Percentiles rank a stretch among this genome's conserved stretches.
Evolutionary conservation across 1,140 invertebrate genomes (phyloP).

Genomic region (Drosophila suzukii): DNA sequence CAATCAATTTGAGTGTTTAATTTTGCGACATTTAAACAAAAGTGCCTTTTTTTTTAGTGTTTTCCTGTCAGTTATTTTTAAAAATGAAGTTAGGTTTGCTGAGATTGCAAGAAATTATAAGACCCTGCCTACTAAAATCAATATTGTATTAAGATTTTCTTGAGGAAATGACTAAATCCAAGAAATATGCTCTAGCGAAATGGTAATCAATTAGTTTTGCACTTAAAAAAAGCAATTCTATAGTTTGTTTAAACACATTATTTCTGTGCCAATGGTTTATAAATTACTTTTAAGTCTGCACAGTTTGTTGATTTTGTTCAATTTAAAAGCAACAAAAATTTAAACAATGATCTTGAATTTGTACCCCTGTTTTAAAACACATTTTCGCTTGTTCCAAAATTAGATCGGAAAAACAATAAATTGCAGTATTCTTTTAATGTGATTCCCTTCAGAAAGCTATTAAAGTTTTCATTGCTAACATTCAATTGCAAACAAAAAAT

Average conservation of each 20-base stretch:
- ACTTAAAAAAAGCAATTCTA: neutral
- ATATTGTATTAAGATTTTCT: too few species aligned
- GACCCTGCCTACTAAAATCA: too few species aligned
- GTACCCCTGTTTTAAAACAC: conserved; percentile 8
- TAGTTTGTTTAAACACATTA: conserved; percentile 6
- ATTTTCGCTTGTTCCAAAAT: conserved; percentile 1
- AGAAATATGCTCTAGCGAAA: too few species aligned
- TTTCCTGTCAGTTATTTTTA: too few species aligned
- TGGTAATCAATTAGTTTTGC: neutral
- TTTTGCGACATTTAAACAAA: too few species aligned
- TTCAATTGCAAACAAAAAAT: conserved; percentile 14
- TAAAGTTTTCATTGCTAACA: conserved; percentile 14
- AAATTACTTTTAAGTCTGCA: neutral
- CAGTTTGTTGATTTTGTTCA: neutral
- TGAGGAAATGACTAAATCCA: too few species aligned
- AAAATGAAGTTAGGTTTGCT: too few species aligned
- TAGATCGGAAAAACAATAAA: conserved; percentile 3
- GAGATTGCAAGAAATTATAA: too few species aligned
- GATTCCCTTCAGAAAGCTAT: conserved; percentile 14
- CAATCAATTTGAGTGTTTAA: too few species aligned
- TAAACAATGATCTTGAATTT: conserved; percentile 6
- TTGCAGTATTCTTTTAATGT: conserved; percentile 17
- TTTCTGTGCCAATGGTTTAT: conserved; percentile 1
- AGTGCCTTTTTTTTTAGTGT: too few species aligned
- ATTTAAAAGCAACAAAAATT: neutral